Evolutionary conservation across 1,140 invertebrate species (phyloP).

Genomic region (Conopomorpha cramerella): DNA sequence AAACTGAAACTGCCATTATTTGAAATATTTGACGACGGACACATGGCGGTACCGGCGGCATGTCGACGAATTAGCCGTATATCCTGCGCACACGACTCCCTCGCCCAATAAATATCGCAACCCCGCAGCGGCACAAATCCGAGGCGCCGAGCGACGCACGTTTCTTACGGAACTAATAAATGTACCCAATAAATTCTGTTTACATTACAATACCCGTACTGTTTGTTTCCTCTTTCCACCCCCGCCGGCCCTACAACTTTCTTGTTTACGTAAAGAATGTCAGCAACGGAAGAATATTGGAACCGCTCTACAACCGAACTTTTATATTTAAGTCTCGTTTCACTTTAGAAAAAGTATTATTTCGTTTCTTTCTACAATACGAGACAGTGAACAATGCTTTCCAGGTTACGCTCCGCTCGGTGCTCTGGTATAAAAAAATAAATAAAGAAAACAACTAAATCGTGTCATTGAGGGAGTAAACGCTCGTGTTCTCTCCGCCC

Average conservation of each 20-base stretch:
- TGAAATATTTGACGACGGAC: constrained; percentile 40
- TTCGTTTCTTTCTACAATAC: constrained; percentile 6
- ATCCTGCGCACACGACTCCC: constrained; percentile 23
- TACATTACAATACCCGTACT: constrained; percentile 20
- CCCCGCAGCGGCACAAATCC: constrained; percentile 24
- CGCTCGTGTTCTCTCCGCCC: constrained; percentile 14
- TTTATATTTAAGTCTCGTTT: no score
- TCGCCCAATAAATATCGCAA: constrained; percentile 34
- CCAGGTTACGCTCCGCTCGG: no score
- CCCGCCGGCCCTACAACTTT: constrained; percentile 14
- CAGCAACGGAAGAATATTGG: constrained; percentile 1
- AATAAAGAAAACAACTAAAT: constrained; percentile 18
- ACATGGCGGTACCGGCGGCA: constrained; percentile 24
- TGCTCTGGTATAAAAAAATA: no score
- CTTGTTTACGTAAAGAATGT: constrained; percentile 5
- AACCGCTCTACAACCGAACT: no score
- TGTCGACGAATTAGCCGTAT: constrained; percentile 18
- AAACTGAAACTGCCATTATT: constrained; percentile 16
- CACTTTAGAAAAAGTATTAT: no score
- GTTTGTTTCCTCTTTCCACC: constrained; percentile 19
- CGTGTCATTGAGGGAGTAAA: constrained; percentile 11
- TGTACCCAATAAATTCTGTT: constrained; percentile 37
- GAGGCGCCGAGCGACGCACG: constrained; percentile 14
- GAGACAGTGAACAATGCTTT: no score
- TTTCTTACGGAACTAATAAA: constrained; percentile 43